Conservation (phyloP, 1,140 invertebrate species). For the Psix sp. region DNA sequence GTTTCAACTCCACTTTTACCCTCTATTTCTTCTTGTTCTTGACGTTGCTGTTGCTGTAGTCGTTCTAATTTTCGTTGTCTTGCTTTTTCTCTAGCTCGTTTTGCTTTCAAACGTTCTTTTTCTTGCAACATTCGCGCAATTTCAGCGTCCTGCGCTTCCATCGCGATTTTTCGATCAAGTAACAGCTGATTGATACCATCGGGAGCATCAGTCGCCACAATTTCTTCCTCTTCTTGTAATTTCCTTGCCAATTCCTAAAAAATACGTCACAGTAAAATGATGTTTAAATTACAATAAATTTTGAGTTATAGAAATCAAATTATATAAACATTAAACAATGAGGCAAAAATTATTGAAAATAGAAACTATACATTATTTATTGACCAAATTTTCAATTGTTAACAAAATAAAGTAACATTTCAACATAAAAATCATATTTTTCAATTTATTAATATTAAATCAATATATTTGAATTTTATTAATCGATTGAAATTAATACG, state of each 20-base stretch:
- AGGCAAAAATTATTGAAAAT: too few relatives aligned
- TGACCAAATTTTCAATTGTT: too few relatives aligned
- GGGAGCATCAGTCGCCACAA: constrained; percentile 67
- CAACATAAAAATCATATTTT: too few relatives aligned
- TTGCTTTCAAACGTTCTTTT: constrained; percentile 84
- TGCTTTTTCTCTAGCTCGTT: constrained; percentile 81
- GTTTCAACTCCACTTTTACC: constrained; percentile 65
- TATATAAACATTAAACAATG: constrained; percentile 10
- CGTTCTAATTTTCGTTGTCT: constrained; percentile 82
- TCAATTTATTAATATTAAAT: not conserved
- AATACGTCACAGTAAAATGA: too few relatives aligned
- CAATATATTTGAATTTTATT: not conserved
- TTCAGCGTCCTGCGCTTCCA: constrained; percentile 94
- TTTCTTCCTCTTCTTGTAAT: constrained; percentile 82
- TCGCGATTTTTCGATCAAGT: constrained; percentile 85
- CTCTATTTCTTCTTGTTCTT: constrained; percentile 76
- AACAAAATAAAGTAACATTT: too few relatives aligned
- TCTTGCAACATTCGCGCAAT: constrained; percentile 93
- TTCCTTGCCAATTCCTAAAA: constrained; percentile 82
- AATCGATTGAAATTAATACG: too few relatives aligned
- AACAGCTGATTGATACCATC: constrained; percentile 81
- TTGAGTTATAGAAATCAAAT: constrained; percentile 31
- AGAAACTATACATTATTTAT: too few relatives aligned
- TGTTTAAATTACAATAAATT: too few relatives aligned
- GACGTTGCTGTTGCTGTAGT: constrained; percentile 79